Evolutionary conservation across 2,113 vertebrate genomes (phyloP).

Genomic region (Stictonetta naevosa): DNA sequence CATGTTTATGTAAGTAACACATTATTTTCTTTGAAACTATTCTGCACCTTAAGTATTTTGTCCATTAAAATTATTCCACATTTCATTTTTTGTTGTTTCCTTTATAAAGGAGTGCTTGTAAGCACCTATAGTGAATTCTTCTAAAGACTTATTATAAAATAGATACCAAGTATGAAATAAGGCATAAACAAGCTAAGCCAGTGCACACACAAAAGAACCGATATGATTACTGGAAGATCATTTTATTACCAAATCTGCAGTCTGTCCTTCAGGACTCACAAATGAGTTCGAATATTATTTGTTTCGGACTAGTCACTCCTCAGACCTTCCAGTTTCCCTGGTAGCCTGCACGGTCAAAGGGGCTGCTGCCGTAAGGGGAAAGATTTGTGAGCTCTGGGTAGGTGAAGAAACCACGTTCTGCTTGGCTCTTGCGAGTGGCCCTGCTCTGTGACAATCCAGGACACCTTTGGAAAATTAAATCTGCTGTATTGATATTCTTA

Average conservation of each 20-base stretch:
- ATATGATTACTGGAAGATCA: background rate
- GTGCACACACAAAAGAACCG: background rate
- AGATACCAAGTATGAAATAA: background rate
- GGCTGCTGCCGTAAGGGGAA: background rate
- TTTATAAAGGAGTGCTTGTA: background rate
- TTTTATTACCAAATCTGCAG: background rate
- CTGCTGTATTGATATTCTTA: background rate
- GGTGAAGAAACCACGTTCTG: background rate
- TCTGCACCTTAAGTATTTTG: background rate
- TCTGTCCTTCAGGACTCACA: background rate
- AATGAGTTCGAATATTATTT: background rate
- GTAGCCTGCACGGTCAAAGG: background rate
- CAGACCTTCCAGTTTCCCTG: background rate
- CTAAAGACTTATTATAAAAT: background rate
- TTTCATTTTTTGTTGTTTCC: background rate
- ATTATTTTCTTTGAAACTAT: background rate
- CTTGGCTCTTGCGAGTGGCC: background rate
- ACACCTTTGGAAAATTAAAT: background rate
- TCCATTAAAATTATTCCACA: background rate
- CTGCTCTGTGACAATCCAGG: background rate
- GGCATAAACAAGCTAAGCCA: background rate
- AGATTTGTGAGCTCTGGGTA: background rate
- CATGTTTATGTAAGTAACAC: background rate
- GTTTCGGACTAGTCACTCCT: background rate
- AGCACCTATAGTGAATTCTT: background rate